Base-by-base conservation (phyloP, 2,113 vertebrate genomes). In the Thamnaconus septentrionalis region DNA sequence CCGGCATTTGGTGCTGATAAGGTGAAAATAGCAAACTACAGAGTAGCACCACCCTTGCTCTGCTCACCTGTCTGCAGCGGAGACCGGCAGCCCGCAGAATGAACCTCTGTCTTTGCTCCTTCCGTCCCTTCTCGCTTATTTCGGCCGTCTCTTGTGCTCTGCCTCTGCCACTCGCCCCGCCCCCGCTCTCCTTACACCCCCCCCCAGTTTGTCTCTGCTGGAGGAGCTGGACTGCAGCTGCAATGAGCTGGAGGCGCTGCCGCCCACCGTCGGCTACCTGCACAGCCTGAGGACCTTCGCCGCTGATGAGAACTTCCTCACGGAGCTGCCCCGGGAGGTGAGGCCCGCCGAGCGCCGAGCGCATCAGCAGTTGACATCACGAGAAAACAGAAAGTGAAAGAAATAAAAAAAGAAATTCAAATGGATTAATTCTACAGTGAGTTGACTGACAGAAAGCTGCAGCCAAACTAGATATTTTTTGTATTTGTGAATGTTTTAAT, bases 141-240 rank as follows among this genome's bases (percentile, higher is more conserved):
- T 59, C 6, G 6, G 9, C 43, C 56, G 39, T 63, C 46, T 61
- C 41, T 57, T 44, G 65, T 44, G 59, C 42, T 64, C 41, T 73
- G 51, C 54, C 45, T 59, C 61, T 58, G 64, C 59, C 69, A 56
- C 50, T 42, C 12, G 9, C 56, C 59, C 61, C 69, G 48, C 57
- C 7, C 64, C 58, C 64, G 50, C 71, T 44, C 73, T 49, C 79
- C 6, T 66, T 63, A 61, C 54, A 73, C 6, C 56, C 54, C 31
- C 60, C 40, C 58, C 7, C 92, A 99, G 97, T 92, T 88, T 99
- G 80, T 97, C 95, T 81, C 86, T 98, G 59, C 79, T 99, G 91
- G 97, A 99, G 91, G 97, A 99, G 79, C 94, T 99, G 76, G 97
- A 99, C 91, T 97, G 95, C 83, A 99, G 97, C 91, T 98, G 97